phyloP scores from a whole-genome alignment of 2,797 vertebrate species.

The Lophotriccus pileatus region DNA sequence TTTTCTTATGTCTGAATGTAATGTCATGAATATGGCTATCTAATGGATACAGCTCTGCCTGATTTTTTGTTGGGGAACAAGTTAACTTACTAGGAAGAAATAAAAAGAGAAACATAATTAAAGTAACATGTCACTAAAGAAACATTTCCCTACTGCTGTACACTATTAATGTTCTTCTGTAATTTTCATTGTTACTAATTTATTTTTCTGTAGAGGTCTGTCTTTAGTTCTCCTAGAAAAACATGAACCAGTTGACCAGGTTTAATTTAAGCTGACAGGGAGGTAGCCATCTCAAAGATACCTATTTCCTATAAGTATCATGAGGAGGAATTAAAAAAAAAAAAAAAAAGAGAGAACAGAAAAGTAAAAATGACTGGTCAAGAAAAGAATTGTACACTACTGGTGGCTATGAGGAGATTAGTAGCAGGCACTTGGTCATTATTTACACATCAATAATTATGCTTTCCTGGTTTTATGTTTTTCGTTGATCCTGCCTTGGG shows the following conservation, averaged over 20 bases:
- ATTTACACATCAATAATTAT: background rate
- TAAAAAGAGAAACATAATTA: background rate
- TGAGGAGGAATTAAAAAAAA: background rate
- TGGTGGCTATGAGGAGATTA: background rate
- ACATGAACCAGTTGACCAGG: background rate
- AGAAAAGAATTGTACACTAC: fast-evolving
- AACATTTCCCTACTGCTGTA: background rate
- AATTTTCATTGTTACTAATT: background rate
- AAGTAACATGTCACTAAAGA: background rate
- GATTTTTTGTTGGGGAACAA: background rate
- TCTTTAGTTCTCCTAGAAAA: background rate
- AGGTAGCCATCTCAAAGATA: background rate
- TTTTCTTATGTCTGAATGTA: background rate
- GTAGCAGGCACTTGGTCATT: background rate
- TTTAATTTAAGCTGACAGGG: background rate
- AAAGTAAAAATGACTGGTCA: fast-evolving
- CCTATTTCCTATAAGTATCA: background rate
- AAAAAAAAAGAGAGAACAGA: too few species aligned
- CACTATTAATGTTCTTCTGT: fast-evolving
- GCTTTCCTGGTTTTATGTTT: background rate
- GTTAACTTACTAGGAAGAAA: background rate
- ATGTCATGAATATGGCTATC: background rate
- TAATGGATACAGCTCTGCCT: background rate
- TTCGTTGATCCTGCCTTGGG: background rate
- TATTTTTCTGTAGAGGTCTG: background rate